Evolutionary conservation across 2,888 invertebrate species (phyloP).

Genomic region (Philereme vetulata): DNA sequence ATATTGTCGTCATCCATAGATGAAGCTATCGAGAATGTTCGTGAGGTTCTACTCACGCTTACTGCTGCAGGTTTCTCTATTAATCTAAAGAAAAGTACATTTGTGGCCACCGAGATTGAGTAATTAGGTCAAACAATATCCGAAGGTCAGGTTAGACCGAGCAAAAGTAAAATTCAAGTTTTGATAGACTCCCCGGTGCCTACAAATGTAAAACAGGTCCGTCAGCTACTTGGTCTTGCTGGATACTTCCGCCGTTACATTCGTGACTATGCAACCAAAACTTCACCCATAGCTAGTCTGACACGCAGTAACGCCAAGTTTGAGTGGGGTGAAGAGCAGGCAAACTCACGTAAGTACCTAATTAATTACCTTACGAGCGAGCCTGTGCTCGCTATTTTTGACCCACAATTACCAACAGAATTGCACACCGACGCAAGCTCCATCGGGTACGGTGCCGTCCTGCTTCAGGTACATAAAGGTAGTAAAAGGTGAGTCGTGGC

Average conservation of each 20-base stretch:
- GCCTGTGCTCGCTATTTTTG: conserved; percentile 32
- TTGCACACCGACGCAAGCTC: no score
- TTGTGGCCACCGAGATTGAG: conserved; percentile 33
- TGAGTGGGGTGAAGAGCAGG: conserved; percentile 23
- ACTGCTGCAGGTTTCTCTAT: conserved; percentile 38
- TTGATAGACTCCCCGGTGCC: no score
- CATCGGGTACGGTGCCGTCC: no score
- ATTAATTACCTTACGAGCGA: conserved; percentile 26
- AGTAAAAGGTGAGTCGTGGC: no score
- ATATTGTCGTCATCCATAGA: not conserved
- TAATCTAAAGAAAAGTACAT: conserved; percentile 32
- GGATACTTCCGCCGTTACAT: not conserved
- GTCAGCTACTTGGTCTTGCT: not conserved
- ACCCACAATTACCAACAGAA: not conserved
- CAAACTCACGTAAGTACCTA: conserved; percentile 8
- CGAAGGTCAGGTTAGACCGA: no score
- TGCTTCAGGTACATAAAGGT: no score
- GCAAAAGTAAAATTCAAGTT: no score
- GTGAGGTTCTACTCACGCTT: conserved; percentile 7
- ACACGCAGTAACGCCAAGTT: no score
- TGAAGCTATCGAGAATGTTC: not conserved
- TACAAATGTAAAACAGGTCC: no score
- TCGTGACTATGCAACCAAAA: not conserved
- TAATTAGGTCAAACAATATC: conserved; percentile 34
- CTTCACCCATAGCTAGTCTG: not conserved